Conservation (phyloP, 2,888 invertebrate genomes). For the Drosophila maculinotata region DNA sequence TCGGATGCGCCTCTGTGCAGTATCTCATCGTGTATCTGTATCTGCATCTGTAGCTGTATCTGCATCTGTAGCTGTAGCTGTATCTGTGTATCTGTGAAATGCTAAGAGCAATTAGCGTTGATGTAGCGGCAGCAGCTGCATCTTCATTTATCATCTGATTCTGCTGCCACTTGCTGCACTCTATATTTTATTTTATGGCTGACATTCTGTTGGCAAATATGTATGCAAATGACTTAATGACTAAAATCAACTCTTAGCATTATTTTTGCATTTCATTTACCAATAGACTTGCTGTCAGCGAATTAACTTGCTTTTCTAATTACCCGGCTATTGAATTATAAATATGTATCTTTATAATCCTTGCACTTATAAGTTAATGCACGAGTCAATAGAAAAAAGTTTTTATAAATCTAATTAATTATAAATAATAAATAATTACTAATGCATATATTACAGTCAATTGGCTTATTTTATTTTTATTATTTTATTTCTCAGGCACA, state of each 20-base stretch:
- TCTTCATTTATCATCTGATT: constrained; percentile 73
- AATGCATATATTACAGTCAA: too few species aligned
- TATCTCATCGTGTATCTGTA: constrained; percentile 16
- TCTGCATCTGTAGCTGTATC: constrained; percentile 2
- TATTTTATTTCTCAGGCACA: too few species aligned
- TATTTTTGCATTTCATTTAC: background rate
- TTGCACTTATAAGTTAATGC: too few species aligned
- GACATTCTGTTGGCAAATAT: constrained; percentile 53
- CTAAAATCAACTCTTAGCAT: constrained; percentile 19
- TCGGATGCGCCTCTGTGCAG: constrained; percentile 16
- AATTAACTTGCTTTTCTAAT: too few species aligned
- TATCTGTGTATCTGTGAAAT: constrained; percentile 51
- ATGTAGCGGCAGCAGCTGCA: constrained; percentile 80
- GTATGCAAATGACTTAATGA: constrained; percentile 61
- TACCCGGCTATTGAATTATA: too few species aligned
- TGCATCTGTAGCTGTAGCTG: background rate
- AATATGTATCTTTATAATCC: too few species aligned
- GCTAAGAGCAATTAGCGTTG: constrained; percentile 78
- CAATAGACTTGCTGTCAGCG: too few species aligned
- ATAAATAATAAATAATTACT: too few species aligned
- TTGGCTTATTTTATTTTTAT: too few species aligned
- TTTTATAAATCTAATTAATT: too few species aligned
- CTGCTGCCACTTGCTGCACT: constrained; percentile 49
- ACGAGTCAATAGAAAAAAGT: too few species aligned
- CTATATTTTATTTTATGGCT: constrained; percentile 23